Evolutionary conservation across 1,140 invertebrate genomes (phyloP).

Genomic region (Chrysoperla carnea): DNA sequence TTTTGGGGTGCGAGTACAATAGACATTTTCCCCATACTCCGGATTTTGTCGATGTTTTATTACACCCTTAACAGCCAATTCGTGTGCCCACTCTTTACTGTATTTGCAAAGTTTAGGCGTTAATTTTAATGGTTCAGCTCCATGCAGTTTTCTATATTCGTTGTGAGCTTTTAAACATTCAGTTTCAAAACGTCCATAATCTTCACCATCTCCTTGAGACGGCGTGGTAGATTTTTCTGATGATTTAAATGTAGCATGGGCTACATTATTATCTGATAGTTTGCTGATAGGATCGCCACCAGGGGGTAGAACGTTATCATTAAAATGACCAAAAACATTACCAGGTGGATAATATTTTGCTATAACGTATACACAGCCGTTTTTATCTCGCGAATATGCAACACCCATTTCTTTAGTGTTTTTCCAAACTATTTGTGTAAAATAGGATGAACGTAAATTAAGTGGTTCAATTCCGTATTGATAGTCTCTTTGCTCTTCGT

Average conservation of each 20-base stretch:
- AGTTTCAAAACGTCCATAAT: slow-evolving; percentile 27
- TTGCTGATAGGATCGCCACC: slow-evolving; percentile 7
- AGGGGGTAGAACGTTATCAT: slow-evolving; percentile 31
- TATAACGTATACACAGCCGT: slow-evolving; percentile 40
- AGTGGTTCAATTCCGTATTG: slow-evolving; percentile 34
- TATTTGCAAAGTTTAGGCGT: slow-evolving; percentile 51
- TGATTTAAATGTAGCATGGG: not conserved
- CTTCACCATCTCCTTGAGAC: slow-evolving; percentile 18
- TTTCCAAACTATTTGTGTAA: slow-evolving; percentile 47
- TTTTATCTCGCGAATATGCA: slow-evolving; percentile 27
- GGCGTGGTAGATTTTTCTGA: not conserved
- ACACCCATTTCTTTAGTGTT: slow-evolving; percentile 38
- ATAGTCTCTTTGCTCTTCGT: slow-evolving; percentile 39
- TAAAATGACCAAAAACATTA: slow-evolving; percentile 39
- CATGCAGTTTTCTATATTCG: slow-evolving; percentile 50
- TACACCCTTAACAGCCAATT: slow-evolving; percentile 42
- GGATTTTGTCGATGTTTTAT: slow-evolving; percentile 58
- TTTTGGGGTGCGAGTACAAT: slow-evolving; percentile 51
- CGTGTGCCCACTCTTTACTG: slow-evolving; percentile 68
- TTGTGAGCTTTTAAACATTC: slow-evolving; percentile 60
- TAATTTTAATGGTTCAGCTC: slow-evolving; percentile 44
- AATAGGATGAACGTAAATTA: slow-evolving; percentile 25
- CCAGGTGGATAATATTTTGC: slow-evolving; percentile 51
- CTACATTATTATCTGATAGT: no score
- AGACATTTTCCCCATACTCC: slow-evolving; percentile 71